Base-by-base conservation (phyloP, 2,888 invertebrate species). In the Sphaerophoria taeniata region DNA sequence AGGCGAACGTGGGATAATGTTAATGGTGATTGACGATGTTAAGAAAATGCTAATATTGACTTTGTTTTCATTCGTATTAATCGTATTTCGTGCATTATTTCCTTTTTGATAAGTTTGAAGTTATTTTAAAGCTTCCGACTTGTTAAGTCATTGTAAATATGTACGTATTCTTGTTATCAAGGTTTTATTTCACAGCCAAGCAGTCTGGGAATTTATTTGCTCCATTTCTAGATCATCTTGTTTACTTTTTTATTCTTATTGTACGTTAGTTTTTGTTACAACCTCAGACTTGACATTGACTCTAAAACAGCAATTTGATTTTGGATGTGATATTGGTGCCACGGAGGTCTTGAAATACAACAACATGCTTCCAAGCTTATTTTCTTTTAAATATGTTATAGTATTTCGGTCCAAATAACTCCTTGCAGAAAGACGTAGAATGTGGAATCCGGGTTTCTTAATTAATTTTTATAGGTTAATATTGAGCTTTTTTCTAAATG, bases 151-250 rank as follows among this genome's bases (percentile, higher is more conserved):
- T n/a, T n/a, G n/a, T n/a, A 24, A 24, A 24, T 2, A 24, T 24
- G 24, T 24, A 24, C 24, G 1, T 24, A 70, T 55, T 43, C 11
- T 60, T 61, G 56, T 34, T 45, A 63, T 45, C 67, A 43, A 43
- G 43, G 53, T 39, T n/a, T n/a, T 63, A 43, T 39, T 81, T 81
- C 77, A 47, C 77, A 77, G 82, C 33, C 82, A 77, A 43, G 61
- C 69, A 72, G 82, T 82, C 82, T 82, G 49, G 14, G 11, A 51
- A 31, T 51, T 71, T 73, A 12, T 81, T 65, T 65, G 34, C n/a
- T 24, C 9, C 49, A 12, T 6, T 7, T 65, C 36, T 51, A 11
- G 14, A 12, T 51, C 4, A 39, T 16, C 39, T 56, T 53, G 16
- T 53, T 45, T 47, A 36, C 36, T 7, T 47, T 61, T 61, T 11